These are phyloP conservation scores for Hypomesus transpacificus DNA, from an alignment of 2,113 vertebrate genomes.

Conservation along the genomic window DNA sequence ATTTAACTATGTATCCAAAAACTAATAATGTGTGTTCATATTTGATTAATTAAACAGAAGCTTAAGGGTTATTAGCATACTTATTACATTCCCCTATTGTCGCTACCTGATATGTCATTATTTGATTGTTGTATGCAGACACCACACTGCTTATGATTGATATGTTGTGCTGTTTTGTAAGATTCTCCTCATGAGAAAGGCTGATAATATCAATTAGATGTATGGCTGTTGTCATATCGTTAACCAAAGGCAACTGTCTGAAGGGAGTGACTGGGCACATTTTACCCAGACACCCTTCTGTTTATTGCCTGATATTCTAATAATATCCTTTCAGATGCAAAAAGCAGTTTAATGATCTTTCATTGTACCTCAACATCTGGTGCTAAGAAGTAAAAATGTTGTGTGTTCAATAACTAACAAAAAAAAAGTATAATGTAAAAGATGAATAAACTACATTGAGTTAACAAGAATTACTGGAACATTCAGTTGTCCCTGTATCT, in stretches of 20 bases:
- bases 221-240: constrained; percentile 26
- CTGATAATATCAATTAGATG: constrained; percentile 21
- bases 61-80: constrained; percentile 40
- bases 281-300: neutral
- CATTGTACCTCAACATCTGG: too few relatives aligned
- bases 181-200: constrained; percentile 7
- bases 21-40: constrained; percentile 14
- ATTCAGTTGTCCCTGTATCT: too few relatives aligned
- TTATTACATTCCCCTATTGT: constrained; percentile 41
- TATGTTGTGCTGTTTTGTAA: constrained; percentile 23
- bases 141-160: constrained; percentile 15
- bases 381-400: too few relatives aligned
- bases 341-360: neutral
- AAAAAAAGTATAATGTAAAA: too few relatives aligned
- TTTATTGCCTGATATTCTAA: neutral
- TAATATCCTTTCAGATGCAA: neutral
- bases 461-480: too few relatives aligned
- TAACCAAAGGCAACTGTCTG: constrained; percentile 5
- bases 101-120: constrained; percentile 17
- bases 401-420: too few relatives aligned
- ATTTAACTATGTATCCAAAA: constrained; percentile 32
- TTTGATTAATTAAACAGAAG: constrained; percentile 27
- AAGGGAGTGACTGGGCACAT: neutral
- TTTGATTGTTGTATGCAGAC: constrained; percentile 6
- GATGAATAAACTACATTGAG: too few relatives aligned